Conservation (phyloP, 2,888 invertebrate genomes). For the Cheilosia variabilis region DNA sequence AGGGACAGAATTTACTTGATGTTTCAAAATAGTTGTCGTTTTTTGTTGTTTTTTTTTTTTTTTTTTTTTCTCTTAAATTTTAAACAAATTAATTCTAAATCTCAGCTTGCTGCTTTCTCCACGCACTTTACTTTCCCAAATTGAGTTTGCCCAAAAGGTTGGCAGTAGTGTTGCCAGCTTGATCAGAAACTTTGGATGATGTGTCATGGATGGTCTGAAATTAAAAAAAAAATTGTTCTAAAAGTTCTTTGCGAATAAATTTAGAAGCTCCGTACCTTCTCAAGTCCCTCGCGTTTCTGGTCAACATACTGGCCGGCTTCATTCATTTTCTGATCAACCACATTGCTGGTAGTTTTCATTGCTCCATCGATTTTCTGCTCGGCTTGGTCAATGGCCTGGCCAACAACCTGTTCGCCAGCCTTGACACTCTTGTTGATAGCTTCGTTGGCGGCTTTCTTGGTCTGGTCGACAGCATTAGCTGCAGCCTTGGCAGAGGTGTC, state of each 20-base stretch:
- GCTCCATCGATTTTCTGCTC: conserved; percentile 85
- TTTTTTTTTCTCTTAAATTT: conserved; percentile 46
- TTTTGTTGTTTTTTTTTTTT: neutral
- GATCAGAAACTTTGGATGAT: conserved; percentile 80
- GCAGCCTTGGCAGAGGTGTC: conserved; percentile 78
- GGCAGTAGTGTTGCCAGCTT: conserved; percentile 81
- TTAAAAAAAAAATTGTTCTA: neutral
- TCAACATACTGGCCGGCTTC: conserved; percentile 87
- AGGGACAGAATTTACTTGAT: conserved; percentile 36
- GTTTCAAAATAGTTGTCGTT: conserved; percentile 36
- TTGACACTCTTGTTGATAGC: conserved; percentile 84
- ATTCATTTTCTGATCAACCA: conserved; percentile 87
- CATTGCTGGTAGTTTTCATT: conserved; percentile 85
- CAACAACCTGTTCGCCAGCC: conserved; percentile 84
- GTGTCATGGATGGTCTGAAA: conserved; percentile 80
- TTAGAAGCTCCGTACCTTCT: conserved; percentile 78
- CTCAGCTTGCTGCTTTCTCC: conserved; percentile 37
- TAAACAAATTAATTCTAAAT: conserved; percentile 68
- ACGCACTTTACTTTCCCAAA: conserved; percentile 78
- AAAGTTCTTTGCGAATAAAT: neutral
- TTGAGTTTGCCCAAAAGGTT: conserved; percentile 82
- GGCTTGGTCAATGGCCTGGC: conserved; percentile 79
- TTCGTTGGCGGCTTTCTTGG: conserved; percentile 84
- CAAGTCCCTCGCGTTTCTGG: conserved; percentile 85
- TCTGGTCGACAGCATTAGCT: conserved; percentile 78